Conservation (phyloP, 2,113 vertebrate species). For the Alectura lathami region DNA sequence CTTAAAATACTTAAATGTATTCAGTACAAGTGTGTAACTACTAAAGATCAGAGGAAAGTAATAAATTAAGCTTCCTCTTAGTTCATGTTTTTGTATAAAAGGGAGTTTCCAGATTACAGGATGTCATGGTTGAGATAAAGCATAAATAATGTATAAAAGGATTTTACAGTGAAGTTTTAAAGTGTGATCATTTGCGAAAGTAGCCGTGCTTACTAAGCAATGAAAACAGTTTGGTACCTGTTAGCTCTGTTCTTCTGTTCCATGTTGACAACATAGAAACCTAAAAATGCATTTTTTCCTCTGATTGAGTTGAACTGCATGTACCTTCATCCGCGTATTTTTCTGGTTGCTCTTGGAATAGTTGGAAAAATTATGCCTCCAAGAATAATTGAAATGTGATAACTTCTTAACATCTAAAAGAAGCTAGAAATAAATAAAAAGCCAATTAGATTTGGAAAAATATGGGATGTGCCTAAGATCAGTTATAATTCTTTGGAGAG, state of each 20-base stretch:
- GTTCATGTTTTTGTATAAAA: background rate
- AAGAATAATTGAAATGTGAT: background rate
- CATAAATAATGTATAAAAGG: background rate
- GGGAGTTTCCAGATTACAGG: background rate
- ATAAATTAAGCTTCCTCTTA: background rate
- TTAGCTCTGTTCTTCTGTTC: background rate
- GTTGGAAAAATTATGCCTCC: background rate
- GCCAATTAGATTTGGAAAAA: background rate
- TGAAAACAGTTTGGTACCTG: background rate
- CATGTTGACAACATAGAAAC: background rate
- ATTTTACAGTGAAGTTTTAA: background rate
- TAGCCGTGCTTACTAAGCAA: background rate
- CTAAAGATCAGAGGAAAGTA: background rate
- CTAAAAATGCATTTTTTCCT: background rate
- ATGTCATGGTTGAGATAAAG: background rate
- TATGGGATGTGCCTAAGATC: background rate
- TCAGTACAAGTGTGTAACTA: background rate
- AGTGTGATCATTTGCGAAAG: background rate
- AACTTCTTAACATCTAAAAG: background rate
- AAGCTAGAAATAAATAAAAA: background rate
- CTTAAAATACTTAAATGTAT: background rate
- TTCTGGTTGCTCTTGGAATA: background rate
- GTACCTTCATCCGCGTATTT: accelerated
- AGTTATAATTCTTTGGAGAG: background rate
- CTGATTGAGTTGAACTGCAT: background rate